Conservation (phyloP, 2,797 vertebrate species). For the Falco naumanni region DNA sequence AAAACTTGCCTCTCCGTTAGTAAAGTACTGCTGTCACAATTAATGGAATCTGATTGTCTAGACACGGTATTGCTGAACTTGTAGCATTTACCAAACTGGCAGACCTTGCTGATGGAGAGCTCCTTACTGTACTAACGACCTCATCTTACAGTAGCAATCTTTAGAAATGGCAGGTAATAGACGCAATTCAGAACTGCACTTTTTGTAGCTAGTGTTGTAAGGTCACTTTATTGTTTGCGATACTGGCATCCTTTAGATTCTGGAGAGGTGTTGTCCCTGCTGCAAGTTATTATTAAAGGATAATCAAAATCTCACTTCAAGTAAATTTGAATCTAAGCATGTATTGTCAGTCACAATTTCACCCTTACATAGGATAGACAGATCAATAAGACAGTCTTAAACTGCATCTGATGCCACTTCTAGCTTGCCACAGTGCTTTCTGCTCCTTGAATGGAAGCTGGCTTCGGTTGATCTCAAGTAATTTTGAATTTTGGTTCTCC, state of each 20-base stretch:
- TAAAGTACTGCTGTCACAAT: not conserved
- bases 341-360: not conserved
- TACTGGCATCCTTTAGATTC: not conserved
- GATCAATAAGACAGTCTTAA: not conserved
- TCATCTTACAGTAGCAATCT: not conserved
- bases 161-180: not conserved
- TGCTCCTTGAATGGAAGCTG: not conserved
- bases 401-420: not conserved
- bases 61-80: not conserved
- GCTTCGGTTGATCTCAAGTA: not conserved
- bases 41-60: not conserved
- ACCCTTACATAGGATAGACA: not conserved
- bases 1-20: not conserved
- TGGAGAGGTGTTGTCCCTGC: not conserved
- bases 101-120: not conserved
- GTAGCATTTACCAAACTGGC: not conserved
- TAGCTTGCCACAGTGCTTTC: not conserved
- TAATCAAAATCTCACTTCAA: not conserved
- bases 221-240: not conserved
- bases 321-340: not conserved
- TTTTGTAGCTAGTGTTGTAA: not conserved
- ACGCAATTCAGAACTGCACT: not conserved
- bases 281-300: not conserved
- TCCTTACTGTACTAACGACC: not conserved
- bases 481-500: not conserved